Percentiles rank a stretch among this genome's conserved stretches.
Conservation (phyloP, 2,888 invertebrate species). For the Prenolepis imparis region DNA sequence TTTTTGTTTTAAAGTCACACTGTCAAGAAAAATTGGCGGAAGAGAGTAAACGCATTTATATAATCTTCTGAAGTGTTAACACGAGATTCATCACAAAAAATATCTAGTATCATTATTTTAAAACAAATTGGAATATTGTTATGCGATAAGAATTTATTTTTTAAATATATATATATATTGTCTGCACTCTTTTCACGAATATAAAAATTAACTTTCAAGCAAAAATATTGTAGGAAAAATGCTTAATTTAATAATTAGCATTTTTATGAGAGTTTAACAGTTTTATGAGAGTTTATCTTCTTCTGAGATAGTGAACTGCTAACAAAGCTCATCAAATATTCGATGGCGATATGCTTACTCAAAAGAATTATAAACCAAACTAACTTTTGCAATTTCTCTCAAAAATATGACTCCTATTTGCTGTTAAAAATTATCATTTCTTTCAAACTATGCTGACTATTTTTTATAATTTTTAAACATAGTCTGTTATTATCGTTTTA, state of each 20-base stretch:
- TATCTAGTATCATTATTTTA: background rate
- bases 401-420: background rate
- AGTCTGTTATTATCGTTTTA: background rate
- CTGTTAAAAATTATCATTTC: background rate
- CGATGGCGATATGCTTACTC: background rate
- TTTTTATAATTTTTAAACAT: background rate
- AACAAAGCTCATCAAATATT: background rate
- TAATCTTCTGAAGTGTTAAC: background rate
- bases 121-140: background rate
- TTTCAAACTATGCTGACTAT: background rate
- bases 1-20: background rate
- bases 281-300: background rate
- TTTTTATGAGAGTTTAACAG: background rate
- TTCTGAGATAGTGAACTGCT: background rate
- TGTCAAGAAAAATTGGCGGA: background rate
- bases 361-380: background rate
- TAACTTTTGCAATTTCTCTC: background rate
- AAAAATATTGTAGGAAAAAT: background rate
- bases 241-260: background rate
- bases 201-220: background rate
- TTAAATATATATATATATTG: background rate
- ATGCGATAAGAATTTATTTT: background rate
- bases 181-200: background rate
- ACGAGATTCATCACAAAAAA: background rate
- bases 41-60: background rate